phyloP scores from a whole-genome alignment of 2,888 invertebrate genomes.

The Stenotaenia linearis region DNA sequence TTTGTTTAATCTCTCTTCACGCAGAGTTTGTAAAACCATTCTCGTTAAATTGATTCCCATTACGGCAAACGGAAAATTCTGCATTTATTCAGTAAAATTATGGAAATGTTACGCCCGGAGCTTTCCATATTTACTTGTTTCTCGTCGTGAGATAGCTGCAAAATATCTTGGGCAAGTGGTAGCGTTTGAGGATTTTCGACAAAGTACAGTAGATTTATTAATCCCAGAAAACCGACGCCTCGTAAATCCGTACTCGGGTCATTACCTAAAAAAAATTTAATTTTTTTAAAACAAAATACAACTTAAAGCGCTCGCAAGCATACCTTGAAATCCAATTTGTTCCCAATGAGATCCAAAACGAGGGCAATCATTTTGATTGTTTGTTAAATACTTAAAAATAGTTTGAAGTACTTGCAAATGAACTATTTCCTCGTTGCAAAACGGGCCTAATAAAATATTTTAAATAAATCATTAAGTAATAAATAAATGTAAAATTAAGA shows the following conservation, averaged over 20 bases:
- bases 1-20: conserved; percentile 51
- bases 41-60: conserved; percentile 54
- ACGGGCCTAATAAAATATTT: conserved; percentile 44
- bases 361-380: conserved; percentile 49
- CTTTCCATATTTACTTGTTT: conserved; percentile 46
- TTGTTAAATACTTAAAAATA: conserved; percentile 50
- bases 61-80: conserved; percentile 55
- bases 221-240: conserved; percentile 52
- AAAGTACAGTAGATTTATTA: conserved; percentile 51
- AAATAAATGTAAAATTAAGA: background rate
- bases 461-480: background rate
- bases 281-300: background rate
- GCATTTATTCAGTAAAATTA: too few species aligned
- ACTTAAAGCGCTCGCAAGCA: background rate
- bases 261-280: conserved; percentile 38
- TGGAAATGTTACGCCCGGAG: too few species aligned
- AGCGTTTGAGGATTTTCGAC: conserved; percentile 44
- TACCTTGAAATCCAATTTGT: conserved; percentile 54
- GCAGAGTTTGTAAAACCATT: conserved; percentile 51
- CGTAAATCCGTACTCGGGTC: conserved; percentile 55
- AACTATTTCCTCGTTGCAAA: conserved; percentile 47
- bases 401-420: conserved; percentile 51
- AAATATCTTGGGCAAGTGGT: conserved; percentile 48
- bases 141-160: conserved; percentile 49
- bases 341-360: conserved; percentile 54